Conservation (phyloP, 2,888 invertebrate genomes). For the Pemphredon lugubris region DNA sequence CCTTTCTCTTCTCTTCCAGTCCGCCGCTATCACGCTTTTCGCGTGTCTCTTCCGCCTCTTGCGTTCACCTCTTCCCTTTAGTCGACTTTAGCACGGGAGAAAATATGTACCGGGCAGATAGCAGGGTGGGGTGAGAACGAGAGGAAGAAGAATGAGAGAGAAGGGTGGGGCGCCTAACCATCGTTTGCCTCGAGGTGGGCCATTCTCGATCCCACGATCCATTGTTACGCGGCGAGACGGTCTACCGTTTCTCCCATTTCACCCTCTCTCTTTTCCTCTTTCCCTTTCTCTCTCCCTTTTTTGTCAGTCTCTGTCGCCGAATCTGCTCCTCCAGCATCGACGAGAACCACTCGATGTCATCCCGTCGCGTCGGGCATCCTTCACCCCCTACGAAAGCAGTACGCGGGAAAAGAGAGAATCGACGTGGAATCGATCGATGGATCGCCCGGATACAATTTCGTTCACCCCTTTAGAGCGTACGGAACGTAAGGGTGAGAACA, state of each 20-base stretch:
- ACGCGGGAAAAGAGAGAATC: neutral
- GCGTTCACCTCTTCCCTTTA: neutral
- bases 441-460: constrained; percentile 8
- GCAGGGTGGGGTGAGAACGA: neutral
- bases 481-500: too few relatives aligned
- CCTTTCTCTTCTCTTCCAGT: neutral
- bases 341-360: constrained; percentile 14
- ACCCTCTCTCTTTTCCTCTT: constrained; percentile 4
- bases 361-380: too few relatives aligned
- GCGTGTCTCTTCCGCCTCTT: neutral
- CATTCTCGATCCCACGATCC: constrained; percentile 41
- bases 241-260: constrained; percentile 18
- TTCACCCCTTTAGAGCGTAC: neutral
- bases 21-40: neutral
- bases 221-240: constrained; percentile 52
- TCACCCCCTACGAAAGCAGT: neutral
- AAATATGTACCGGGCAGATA: constrained; percentile 7
- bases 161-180: constrained; percentile 21
- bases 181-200: constrained; percentile 34
- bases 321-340: constrained; percentile 14
- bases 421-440: constrained; percentile 21
- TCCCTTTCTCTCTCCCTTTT: constrained; percentile 6
- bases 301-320: constrained; percentile 3
- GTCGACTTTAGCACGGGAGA: neutral
- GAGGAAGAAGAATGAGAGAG: constrained; percentile 19